A percentile compares a stretch with the other conserved stretches of the same genome.
Evolutionary conservation across 2,888 invertebrate genomes (phyloP).

Genomic region (Ennomos quercinarius): DNA sequence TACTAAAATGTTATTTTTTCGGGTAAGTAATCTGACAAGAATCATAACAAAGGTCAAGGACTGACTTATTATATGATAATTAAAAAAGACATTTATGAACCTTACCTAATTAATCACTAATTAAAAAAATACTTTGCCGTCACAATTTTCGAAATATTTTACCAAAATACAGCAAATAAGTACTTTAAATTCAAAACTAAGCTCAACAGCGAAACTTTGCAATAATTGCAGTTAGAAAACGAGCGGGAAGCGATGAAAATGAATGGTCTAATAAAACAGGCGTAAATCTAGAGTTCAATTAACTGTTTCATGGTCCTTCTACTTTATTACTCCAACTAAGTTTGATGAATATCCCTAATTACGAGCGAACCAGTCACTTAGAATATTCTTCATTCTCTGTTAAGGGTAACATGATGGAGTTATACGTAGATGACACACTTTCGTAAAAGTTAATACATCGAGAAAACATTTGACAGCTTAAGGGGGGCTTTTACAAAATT

Average conservation of each 20-base stretch:
- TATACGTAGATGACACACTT: too few relatives aligned
- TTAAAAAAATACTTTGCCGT: background rate
- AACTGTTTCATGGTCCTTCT: conserved; percentile 30
- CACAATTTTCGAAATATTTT: conserved; percentile 4
- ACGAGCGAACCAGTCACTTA: conserved; percentile 2
- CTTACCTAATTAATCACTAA: too few relatives aligned
- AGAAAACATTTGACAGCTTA: too few relatives aligned
- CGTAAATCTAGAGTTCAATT: conserved; percentile 32
- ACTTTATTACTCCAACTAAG: conserved; percentile 22
- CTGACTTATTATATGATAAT: too few relatives aligned
- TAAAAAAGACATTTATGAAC: too few relatives aligned
- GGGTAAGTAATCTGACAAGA: too few relatives aligned
- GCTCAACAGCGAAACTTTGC: conserved; percentile 11
- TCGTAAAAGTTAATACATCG: too few relatives aligned
- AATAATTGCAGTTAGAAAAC: conserved; percentile 24
- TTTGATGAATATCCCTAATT: conserved; percentile 32
- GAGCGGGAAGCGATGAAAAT: conserved; percentile 29
- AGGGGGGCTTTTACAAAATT: too few relatives aligned
- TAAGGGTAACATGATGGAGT: too few relatives aligned
- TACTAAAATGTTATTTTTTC: too few relatives aligned
- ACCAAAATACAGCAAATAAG: background rate
- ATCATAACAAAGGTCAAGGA: too few relatives aligned
- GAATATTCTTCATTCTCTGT: too few relatives aligned
- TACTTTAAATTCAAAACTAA: conserved; percentile 17
- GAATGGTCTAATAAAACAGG: conserved; percentile 30